Percentiles rank a stretch among this genome's conserved stretches.
Evolutionary conservation across 2,797 vertebrate species (phyloP).

Genomic region (Hippopotamyrus pictus): DNA sequence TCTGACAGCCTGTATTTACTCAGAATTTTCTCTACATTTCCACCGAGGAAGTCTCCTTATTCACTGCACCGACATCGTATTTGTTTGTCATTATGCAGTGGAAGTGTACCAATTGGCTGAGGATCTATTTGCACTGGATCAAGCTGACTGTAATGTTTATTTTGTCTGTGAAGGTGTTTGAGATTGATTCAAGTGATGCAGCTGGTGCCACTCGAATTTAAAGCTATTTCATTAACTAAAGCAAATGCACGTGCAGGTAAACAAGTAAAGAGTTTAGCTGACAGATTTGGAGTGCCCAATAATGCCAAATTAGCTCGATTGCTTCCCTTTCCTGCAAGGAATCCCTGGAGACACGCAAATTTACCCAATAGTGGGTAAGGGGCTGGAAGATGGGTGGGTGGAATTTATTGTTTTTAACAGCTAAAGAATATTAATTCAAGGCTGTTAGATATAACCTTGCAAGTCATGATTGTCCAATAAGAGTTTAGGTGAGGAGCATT

Average conservation of each 20-base stretch:
- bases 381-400: neutral
- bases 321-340: neutral
- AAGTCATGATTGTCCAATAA: neutral
- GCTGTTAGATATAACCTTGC: neutral
- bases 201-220: neutral
- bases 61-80: neutral
- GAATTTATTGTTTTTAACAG: neutral
- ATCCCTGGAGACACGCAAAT: neutral
- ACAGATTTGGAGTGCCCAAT: neutral
- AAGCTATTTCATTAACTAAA: neutral
- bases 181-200: neutral
- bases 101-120: neutral
- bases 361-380: neutral
- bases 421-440: neutral
- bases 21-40: neutral
- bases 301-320: neutral
- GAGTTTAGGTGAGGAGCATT: neutral
- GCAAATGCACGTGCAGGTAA: neutral
- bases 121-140: neutral
- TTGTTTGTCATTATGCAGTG: neutral
- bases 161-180: neutral
- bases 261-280: neutral
- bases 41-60: neutral
- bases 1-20: neutral
- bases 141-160: neutral